Base-by-base conservation (phyloP, 2,888 invertebrate species). In the Xestia c-nigrum region DNA sequence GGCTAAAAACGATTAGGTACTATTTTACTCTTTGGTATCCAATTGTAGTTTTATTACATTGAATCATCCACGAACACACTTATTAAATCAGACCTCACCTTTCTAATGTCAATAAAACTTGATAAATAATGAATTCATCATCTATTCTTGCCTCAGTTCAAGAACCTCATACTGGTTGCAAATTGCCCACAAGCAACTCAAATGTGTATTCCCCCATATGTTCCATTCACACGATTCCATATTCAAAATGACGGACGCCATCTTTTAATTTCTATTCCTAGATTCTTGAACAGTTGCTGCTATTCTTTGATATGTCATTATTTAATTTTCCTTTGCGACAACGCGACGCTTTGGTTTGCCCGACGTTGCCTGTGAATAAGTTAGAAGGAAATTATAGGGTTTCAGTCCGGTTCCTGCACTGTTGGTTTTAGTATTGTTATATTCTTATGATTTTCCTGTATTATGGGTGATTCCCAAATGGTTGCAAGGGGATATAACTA, bases 181-280 rank as follows among this genome's bases (percentile, higher is more conserved):
- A 83, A 80, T 83, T 71, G 73, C 69, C 69, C 65, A 78, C 76
- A 57, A 31, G 61, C 52, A n/a, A 80, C 40, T 50, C 52, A 40
- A 68, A 66, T 75, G 50, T 78, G 38, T 72, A 72, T 75, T 81
- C 43, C 52, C 43, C 43, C 83, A 76, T 68, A 67, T 83, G 86
- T 24, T 19, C 1, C 52, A n/a, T 85, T 87, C 87, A 38, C 87
- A 87, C 72, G 19, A 79, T 87, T 85, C 38, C 21, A 70, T 86
- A 84, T 86, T 87, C 86, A 75, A 65, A 78, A 80, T 72, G 38
- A 63, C 57, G 66, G 65, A 19, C 46, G 63, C 76, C 70, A 64
- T 74, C 63, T 81, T 87, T 84, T 71, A 73, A 76, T 84, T 81
- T 67, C 24, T 74, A 77, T 78, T 81, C 52, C 65, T 64, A 69